Evolutionary conservation across 2,888 invertebrate genomes (phyloP).

Genomic region (Melieria omissa): DNA sequence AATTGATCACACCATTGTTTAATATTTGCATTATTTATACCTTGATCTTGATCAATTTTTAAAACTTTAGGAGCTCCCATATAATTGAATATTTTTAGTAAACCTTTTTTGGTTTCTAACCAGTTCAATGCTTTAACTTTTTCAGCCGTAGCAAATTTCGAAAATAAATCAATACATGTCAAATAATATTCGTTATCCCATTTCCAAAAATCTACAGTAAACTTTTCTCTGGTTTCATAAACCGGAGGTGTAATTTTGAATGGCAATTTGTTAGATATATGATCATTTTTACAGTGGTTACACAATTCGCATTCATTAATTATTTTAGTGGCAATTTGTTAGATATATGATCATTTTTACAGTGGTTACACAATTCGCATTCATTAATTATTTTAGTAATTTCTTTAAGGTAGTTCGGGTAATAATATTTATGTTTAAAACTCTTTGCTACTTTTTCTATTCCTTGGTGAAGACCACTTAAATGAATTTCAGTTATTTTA

Average conservation of each 20-base stretch:
- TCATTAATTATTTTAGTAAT: too few species aligned
- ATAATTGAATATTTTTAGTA: conserved; percentile 31
- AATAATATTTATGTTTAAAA: too few species aligned
- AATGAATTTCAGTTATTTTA: conserved; percentile 26
- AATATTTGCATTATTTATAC: conserved; percentile 32
- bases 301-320: conserved; percentile 38
- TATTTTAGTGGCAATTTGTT: too few species aligned
- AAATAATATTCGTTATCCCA: conserved; percentile 34
- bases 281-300: conserved; percentile 36
- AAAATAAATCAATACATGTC: conserved; percentile 37
- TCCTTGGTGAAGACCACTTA: conserved; percentile 28
- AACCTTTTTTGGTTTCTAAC: conserved; percentile 30
- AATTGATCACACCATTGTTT: conserved; percentile 23
- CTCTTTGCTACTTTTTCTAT: conserved; percentile 31
- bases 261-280: conserved; percentile 27
- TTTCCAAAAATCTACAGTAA: conserved; percentile 37
- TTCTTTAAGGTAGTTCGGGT: too few species aligned
- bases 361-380: too few species aligned
- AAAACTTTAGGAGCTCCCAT: conserved; percentile 30
- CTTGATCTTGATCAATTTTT: conserved; percentile 34
- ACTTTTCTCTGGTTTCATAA: conserved; percentile 33
- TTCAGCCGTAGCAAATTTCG: conserved; percentile 38
- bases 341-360: too few species aligned
- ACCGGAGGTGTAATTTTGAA: conserved; percentile 32
- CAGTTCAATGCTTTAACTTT: conserved; percentile 27